Base-by-base conservation (phyloP, 2,888 invertebrate genomes). In the Alitta virens region DNA sequence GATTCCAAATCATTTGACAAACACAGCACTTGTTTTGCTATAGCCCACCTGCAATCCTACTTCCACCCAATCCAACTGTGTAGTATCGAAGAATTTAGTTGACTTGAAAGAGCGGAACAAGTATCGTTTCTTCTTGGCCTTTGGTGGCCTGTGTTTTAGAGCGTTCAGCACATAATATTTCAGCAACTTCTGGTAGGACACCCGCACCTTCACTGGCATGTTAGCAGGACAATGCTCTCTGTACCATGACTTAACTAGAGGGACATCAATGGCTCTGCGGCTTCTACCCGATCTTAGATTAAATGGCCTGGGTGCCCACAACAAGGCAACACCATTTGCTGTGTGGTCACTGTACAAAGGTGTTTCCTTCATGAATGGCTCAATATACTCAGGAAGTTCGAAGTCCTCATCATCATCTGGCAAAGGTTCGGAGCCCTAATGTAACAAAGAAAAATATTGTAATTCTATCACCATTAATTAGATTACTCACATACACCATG, bases 21-120 rank as follows among this genome's bases (percentile, higher is more conserved):
- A 5, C 12, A 23, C 25, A 7, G 26, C 24, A 7, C 53, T 7
- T 23, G 50, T 40, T 16, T 40, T 14, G 42, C 16, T 40, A 18
- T 21, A 9, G 16, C 54, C n/a, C 46, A 63, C 83, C 85, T 99
- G 99, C 51, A 99, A 84, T 2, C 99, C 99, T 14, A 96, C 97
- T 84, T 99, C 99, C 1, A 99, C 99, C 99, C 99, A 99, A 84
- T 99, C 99, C 71, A 99, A 85, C 0, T 96, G 96, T 0, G 99
- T 99, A 0, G 95, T 95, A 88, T 99, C 98, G 87, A 99, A 99
- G 85, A 99, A 99, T 83, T 99, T 99, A 0, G 99, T 99, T 0
- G 97, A 93, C 83, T 99, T 99, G 85, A 99, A 99, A 0, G 99
- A 99, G 33, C 98, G 89, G 88, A 99, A 99, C 52, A 99, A 85